These are phyloP conservation scores for Asteroscopus sphinx DNA, from an alignment of 2,888 invertebrate species.

Conservation along the genomic window DNA sequence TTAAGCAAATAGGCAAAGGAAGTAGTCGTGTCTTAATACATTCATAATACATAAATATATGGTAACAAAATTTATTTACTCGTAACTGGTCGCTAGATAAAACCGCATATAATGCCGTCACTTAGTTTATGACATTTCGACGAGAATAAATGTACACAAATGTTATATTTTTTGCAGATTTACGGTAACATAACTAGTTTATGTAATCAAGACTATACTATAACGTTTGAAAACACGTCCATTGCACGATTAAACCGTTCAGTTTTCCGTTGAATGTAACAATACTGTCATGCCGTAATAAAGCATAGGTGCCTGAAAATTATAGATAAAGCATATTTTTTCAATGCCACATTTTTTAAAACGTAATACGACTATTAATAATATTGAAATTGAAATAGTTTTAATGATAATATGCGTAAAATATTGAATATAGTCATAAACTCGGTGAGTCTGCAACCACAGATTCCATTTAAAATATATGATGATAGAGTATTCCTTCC, in stretches of 20 bases:
- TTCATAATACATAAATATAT: conserved; percentile 69
- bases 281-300: conserved; percentile 72
- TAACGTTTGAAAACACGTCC: conserved; percentile 79
- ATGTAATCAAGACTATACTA: conserved; percentile 74
- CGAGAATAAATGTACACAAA: conserved; percentile 77
- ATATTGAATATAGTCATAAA: conserved; percentile 53
- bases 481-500: conserved; percentile 19
- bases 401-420: conserved; percentile 57
- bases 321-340: conserved; percentile 82
- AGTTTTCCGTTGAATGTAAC: conserved; percentile 72
- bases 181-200: conserved; percentile 77
- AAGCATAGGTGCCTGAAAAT: conserved; percentile 84
- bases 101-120: conserved; percentile 81
- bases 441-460: conserved; percentile 54
- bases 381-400: conserved; percentile 67
- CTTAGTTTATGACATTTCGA: conserved; percentile 75
- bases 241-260: conserved; percentile 73
- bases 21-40: conserved; percentile 69
- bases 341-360: conserved; percentile 74
- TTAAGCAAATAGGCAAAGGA: conserved; percentile 72
- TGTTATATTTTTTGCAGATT: conserved; percentile 87
- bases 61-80: conserved; percentile 70
- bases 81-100: conserved; percentile 72
- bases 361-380: conserved; percentile 61
- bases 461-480: conserved; percentile 50